Conservation (phyloP, 2,113 vertebrate species). For the Saguinus midas region DNA sequence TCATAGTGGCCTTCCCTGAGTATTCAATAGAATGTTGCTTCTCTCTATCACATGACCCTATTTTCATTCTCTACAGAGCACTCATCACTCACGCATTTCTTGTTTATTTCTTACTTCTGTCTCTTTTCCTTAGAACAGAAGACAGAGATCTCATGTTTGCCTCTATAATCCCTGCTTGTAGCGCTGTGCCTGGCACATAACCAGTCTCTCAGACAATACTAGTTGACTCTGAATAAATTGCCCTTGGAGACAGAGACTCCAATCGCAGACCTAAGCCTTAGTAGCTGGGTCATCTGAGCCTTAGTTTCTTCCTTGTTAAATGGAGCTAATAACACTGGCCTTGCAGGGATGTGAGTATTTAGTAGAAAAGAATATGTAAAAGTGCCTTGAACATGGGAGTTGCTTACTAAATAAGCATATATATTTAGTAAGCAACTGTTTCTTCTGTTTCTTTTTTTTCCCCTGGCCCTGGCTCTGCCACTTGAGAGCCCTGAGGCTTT, state of each 20-base stretch:
- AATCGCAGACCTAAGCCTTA: background rate
- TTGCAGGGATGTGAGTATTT: background rate
- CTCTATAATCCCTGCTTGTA: background rate
- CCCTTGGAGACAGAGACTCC: background rate
- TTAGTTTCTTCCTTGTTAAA: constrained; percentile 1
- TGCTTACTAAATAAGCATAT: background rate
- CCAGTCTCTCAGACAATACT: background rate
- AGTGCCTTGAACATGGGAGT: background rate
- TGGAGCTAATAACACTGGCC: background rate
- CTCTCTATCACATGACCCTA: background rate
- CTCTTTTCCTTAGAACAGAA: background rate
- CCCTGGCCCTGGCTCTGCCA: background rate
- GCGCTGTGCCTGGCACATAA: background rate
- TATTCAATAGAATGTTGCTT: background rate
- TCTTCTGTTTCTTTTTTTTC: background rate
- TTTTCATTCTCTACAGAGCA: background rate
- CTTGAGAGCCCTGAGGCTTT: background rate
- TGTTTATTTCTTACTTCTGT: background rate
- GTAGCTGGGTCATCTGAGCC: background rate
- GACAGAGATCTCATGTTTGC: background rate
- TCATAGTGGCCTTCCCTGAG: background rate
- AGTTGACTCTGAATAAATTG: background rate
- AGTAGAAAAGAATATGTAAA: background rate
- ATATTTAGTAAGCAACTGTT: too few relatives aligned
- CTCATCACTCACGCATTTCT: background rate